Conservation (phyloP, 1,140 invertebrate genomes). For the Bombus difficillimus region DNA sequence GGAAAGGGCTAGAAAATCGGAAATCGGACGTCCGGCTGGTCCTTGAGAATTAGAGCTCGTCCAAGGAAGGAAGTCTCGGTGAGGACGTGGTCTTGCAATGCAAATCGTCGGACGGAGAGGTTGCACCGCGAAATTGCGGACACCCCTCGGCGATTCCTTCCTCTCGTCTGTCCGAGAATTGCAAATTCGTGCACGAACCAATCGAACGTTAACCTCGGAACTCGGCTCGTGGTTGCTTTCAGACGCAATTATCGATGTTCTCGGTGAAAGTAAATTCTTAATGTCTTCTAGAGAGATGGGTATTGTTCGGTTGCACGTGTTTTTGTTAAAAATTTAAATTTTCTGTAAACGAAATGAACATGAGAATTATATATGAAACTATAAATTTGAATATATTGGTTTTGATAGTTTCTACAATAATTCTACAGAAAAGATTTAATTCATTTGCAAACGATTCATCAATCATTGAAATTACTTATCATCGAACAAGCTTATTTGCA, state of each 20-base stretch:
- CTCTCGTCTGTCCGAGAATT: constrained; percentile 46
- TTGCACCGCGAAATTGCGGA: constrained; percentile 62
- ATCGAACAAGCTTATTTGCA: no score
- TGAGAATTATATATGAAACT: no score
- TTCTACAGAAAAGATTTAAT: no score
- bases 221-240: constrained; percentile 35
- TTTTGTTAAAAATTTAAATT: no score
- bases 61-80: constrained; percentile 43
- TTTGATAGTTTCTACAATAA: no score
- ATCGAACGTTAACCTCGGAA: constrained; percentile 22
- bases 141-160: constrained; percentile 49
- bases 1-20: constrained; percentile 26
- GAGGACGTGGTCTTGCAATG: constrained; percentile 56
- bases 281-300: not conserved
- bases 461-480: no score
- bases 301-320: not conserved
- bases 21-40: constrained; percentile 50
- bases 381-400: no score
- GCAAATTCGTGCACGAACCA: constrained; percentile 49
- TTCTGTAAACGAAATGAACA: no score
- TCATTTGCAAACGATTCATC: no score
- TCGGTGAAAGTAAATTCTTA: not conserved
- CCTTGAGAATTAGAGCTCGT: constrained; percentile 58
- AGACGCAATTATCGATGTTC: not conserved
- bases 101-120: constrained; percentile 56